These are phyloP conservation scores for Malthinus flaveolus DNA, from an alignment of 2,888 invertebrate species.

Conservation along the genomic window DNA sequence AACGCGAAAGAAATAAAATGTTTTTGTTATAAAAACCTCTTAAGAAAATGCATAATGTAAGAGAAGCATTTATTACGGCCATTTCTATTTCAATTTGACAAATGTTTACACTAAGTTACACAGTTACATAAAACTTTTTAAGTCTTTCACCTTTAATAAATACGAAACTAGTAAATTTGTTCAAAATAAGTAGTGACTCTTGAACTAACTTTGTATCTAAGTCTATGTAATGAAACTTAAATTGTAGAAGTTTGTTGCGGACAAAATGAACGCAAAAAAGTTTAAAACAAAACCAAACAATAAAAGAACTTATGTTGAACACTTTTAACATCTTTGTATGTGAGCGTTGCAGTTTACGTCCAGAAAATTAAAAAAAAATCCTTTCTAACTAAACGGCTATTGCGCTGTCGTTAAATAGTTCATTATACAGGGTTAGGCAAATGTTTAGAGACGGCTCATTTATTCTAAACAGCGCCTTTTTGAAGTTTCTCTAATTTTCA, in stretches of 20 bases:
- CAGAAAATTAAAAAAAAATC: constrained; percentile 17
- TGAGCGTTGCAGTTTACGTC: constrained; percentile 14
- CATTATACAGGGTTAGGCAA: no score
- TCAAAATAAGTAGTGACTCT: constrained; percentile 2
- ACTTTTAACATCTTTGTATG: constrained; percentile 14
- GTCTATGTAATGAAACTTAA: constrained; percentile 19
- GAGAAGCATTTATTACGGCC: no score
- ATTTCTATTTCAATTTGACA: not conserved
- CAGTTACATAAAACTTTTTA: not conserved
- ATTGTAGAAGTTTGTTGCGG: constrained; percentile 17
- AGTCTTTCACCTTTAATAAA: constrained; percentile 8
- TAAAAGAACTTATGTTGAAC: constrained; percentile 22
- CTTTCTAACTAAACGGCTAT: not conserved
- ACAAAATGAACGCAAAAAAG: constrained; percentile 15
- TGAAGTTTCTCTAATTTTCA: no score
- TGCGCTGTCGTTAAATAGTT: no score
- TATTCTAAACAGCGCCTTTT: no score
- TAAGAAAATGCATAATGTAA: not conserved
- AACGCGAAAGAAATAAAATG: no score
- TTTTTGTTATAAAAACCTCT: not conserved
- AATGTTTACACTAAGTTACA: not conserved
- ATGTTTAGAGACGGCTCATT: no score
- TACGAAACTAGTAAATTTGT: constrained; percentile 9
- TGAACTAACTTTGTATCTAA: constrained; percentile 11
- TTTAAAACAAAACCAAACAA: constrained; percentile 8